Evolutionary conservation across 2,888 invertebrate genomes (phyloP).

Genomic region (Hydraecia micacea): DNA sequence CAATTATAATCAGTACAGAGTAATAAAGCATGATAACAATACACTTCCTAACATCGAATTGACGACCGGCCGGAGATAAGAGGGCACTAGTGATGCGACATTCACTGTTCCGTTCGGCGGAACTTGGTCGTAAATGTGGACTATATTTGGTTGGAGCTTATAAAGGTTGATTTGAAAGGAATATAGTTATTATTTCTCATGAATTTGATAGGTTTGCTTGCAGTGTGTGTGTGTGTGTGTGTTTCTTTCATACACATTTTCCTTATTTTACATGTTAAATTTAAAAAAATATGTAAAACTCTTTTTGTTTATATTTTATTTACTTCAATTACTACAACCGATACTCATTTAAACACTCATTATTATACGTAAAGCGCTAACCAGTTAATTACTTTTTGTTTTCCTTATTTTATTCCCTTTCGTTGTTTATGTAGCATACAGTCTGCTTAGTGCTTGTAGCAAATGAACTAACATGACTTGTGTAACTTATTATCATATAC

Average conservation of each 20-base stretch:
- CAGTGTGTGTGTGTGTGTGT: background rate
- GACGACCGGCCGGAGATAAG: slow-evolving; percentile 69
- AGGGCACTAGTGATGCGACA: slow-evolving; percentile 64
- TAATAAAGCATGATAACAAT: slow-evolving; percentile 75
- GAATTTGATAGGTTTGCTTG: background rate
- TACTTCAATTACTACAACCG: background rate
- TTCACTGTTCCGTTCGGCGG: slow-evolving; percentile 57
- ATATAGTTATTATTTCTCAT: background rate
- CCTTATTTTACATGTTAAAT: too few species aligned
- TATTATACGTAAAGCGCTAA: slow-evolving; percentile 1
- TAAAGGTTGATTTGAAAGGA: background rate
- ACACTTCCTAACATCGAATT: slow-evolving; percentile 74
- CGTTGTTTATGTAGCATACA: background rate
- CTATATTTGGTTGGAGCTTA: background rate
- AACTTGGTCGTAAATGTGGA: slow-evolving; percentile 21
- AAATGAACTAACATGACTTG: background rate
- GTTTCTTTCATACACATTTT: too few species aligned
- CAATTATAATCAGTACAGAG: slow-evolving; percentile 69
- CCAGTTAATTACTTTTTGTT: slow-evolving; percentile 1
- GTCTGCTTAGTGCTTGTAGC: background rate
- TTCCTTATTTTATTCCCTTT: slow-evolving; percentile 42
- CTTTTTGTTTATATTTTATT: background rate
- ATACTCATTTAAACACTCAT: slow-evolving; percentile 25
- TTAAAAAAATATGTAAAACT: background rate
- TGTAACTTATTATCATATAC: background rate